Evolutionary conservation across 2,888 invertebrate genomes (phyloP).

Genomic region (Aphrophora alni): DNA sequence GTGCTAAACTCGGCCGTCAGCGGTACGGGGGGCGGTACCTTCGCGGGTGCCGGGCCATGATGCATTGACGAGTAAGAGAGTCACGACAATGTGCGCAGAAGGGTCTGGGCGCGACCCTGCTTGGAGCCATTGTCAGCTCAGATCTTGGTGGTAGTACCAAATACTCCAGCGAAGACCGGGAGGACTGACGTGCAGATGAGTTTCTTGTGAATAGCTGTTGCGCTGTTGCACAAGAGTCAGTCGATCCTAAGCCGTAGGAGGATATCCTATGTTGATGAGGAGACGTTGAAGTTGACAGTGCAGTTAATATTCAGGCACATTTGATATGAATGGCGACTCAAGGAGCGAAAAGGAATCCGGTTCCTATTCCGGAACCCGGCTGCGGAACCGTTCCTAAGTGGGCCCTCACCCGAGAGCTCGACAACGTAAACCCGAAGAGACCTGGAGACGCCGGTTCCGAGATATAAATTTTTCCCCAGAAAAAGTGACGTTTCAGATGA

Average conservation of each 20-base stretch:
- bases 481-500: too few relatives aligned
- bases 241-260: conserved; percentile 62
- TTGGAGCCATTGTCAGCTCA: conserved; percentile 63
- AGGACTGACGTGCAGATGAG: conserved; percentile 68
- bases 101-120: conserved; percentile 62
- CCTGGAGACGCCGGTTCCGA: too few relatives aligned
- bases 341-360: conserved; percentile 65
- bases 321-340: conserved; percentile 29
- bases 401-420: conserved; percentile 53
- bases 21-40: too few relatives aligned
- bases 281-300: not conserved
- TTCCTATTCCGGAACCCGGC: conserved; percentile 66
- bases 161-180: conserved; percentile 64
- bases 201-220: conserved; percentile 70
- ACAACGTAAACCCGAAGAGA: conserved; percentile 60
- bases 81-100: conserved; percentile 62
- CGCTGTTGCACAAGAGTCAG: conserved; percentile 65
- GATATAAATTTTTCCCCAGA: too few relatives aligned
- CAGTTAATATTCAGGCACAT: too few relatives aligned
- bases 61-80: conserved; percentile 67
- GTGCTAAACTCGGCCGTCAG: too few relatives aligned
- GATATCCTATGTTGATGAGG: conserved; percentile 18
- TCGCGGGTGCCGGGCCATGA: conserved; percentile 52
- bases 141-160: conserved; percentile 70
- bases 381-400: conserved; percentile 59